phyloP scores from a whole-genome alignment of 2,113 vertebrate species.

The Ptyas mucosa region DNA sequence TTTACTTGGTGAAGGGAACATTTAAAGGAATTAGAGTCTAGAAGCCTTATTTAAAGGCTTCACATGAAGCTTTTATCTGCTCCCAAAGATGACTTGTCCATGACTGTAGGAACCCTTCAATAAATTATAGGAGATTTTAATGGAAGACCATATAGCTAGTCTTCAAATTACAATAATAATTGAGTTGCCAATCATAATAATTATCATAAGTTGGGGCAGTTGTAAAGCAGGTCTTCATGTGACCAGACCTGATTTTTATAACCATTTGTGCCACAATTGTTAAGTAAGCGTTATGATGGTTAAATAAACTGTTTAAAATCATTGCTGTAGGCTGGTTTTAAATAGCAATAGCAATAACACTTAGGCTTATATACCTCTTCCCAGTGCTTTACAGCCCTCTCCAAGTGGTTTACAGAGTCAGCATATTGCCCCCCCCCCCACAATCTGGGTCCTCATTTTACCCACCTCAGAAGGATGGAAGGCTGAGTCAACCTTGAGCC shows the following conservation, averaged over 20 bases:
- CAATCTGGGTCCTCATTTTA: no score
- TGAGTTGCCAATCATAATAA: not conserved
- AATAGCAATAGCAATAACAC: not conserved
- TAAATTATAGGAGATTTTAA: not conserved
- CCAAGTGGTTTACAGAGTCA: no score
- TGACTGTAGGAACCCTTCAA: not conserved
- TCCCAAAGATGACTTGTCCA: not conserved
- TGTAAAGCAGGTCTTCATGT: no score
- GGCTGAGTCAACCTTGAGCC: no score
- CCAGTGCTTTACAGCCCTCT: no score
- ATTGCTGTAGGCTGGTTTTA: not conserved
- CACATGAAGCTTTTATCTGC: not conserved
- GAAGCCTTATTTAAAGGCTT: not conserved
- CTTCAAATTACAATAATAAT: not conserved
- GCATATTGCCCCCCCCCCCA: no score
- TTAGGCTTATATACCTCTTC: no score
- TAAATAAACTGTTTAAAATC: not conserved
- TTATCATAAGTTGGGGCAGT: no score
- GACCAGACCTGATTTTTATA: no score
- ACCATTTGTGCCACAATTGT: not conserved
- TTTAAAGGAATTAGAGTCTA: not conserved
- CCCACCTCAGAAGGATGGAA: no score
- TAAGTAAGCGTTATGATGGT: not conserved
- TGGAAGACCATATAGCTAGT: not conserved
- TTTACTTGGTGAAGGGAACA: not conserved